These are phyloP conservation scores for Mesitornis unicolor DNA, from an alignment of 2,113 vertebrate species.

Conservation along the genomic window DNA sequence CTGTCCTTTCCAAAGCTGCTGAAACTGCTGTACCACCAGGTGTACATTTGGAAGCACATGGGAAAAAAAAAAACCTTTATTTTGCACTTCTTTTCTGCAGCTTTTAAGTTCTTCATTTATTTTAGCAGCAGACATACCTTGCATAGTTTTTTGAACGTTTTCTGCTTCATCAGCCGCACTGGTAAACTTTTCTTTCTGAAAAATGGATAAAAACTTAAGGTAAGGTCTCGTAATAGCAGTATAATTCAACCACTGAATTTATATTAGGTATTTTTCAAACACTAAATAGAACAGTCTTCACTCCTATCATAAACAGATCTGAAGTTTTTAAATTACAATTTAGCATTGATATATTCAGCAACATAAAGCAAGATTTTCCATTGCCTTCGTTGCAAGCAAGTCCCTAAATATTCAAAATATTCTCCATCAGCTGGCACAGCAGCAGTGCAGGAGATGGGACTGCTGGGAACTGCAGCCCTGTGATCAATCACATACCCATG, in stretches of 20 bases:
- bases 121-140: conserved; percentile 78
- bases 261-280: not conserved
- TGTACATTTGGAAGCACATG: not conserved
- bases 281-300: not conserved
- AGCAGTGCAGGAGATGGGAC: not conserved
- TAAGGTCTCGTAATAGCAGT: not conserved
- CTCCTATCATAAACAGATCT: not conserved
- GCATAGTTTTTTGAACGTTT: conserved; percentile 80
- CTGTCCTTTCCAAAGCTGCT: not conserved
- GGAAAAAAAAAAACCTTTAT: not conserved
- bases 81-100: not conserved
- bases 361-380: not conserved
- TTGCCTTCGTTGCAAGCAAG: not conserved
- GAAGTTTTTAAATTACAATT: not conserved
- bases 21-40: not conserved
- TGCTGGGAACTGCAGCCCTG: not conserved
- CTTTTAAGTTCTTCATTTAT: not conserved
- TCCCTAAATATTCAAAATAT: not conserved
- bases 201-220: not conserved
- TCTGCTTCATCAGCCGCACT: conserved; percentile 79
- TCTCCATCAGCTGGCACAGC: not conserved
- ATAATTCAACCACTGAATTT: not conserved
- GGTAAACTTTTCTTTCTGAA: conserved; percentile 85
- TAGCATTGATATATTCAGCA: not conserved
- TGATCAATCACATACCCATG: not conserved